Evolutionary conservation across 2,888 invertebrate genomes (phyloP), one percentile per base, ranked within the genome.

Genomic region (Mythimna loreyi): DNA sequence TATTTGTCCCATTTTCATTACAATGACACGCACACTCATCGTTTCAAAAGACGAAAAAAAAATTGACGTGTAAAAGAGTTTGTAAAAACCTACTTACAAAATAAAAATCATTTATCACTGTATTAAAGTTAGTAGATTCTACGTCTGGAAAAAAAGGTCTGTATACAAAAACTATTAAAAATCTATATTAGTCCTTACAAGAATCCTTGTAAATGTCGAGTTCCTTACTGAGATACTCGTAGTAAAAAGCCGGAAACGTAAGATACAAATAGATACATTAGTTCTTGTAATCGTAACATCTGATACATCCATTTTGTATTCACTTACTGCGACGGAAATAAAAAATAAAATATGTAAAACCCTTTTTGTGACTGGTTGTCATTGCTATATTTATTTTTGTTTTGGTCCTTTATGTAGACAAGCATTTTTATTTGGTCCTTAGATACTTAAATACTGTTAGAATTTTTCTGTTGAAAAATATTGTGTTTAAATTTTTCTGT

Each of bases 241-340:
- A 85, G 87, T 89, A 90, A 92, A 91, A 91, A 90, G 90, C 94
- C 93, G 94, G 94, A 94, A 92, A 91, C 90, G 83, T 81, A 80
- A 77, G 91, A 88, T 90, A 92, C 92, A 92, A 93, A 94, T 93
- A 92, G 93, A 93, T 89, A 92, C 93, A 93, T 94, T 92, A 90
- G 90, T 94, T 93, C 92, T 88, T 88, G 90, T 91, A 90, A 92
- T 90, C 81, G 78, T 80, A 93, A 89, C 88, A 94, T 90, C 86
- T 88, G 94, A 95, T 94, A 94, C 89, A 85, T 88, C 84, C 77
- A 81, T 82, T 78, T 81, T 81, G 83, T 82, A 78, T 84, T 87
- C 86, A 86, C 83, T 84, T 83, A 86, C 69, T 68, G 82, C 70
- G 68, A 68, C 77, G 74, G 78, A 81, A 75, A 67, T 61, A 72